phyloP scores from a whole-genome alignment of 2,113 vertebrate genomes.

The Tyto alba region DNA sequence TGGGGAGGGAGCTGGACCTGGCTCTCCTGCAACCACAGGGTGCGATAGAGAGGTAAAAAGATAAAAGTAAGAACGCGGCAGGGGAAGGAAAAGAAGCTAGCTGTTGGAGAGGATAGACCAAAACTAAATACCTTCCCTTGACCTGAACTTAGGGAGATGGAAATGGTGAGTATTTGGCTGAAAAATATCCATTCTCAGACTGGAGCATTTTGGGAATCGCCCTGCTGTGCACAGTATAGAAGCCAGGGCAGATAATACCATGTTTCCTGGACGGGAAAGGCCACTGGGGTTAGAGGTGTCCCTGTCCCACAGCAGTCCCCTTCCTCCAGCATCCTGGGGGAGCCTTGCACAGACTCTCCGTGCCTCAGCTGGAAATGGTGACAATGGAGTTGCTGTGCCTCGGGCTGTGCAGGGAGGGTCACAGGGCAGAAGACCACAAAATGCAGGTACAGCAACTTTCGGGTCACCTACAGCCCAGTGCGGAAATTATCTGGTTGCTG shows the following conservation, averaged over 20 bases:
- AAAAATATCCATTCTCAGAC: not conserved
- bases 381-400: not conserved
- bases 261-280: not conserved
- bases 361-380: fast-evolving
- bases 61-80: not conserved
- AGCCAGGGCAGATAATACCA: fast-evolving
- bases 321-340: fast-evolving
- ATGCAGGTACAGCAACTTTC: fast-evolving
- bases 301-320: not conserved
- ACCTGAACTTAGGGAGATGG: not conserved
- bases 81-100: not conserved
- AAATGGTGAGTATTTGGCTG: not conserved
- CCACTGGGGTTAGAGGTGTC: not conserved
- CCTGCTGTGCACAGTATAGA: not conserved
- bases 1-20: not conserved
- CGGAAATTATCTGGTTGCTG: not conserved
- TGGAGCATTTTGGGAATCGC: not conserved
- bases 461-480: not conserved
- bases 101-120: not conserved
- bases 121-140: not conserved
- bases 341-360: not conserved
- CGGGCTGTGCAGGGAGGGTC: not conserved
- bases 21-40: not conserved
- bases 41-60: not conserved
- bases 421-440: fast-evolving